Percentiles rank a stretch among this genome's conserved stretches.
phyloP scores from a whole-genome alignment of 2,113 vertebrate genomes.

The Varanus salvator region DNA sequence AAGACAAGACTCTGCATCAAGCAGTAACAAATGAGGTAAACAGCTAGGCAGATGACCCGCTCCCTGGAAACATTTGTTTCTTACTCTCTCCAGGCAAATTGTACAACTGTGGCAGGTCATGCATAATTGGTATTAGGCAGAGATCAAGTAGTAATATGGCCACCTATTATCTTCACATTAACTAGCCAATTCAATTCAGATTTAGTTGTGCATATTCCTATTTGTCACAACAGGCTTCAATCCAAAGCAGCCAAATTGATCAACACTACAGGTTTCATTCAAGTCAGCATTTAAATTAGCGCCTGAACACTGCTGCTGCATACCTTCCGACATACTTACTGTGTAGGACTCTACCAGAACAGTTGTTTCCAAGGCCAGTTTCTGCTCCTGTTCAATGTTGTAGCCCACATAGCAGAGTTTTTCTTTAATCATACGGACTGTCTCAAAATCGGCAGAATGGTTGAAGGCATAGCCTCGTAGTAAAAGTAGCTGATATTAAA shows the following conservation, averaged over 20 bases:
- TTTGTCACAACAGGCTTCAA: background rate
- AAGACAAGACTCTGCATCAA: background rate
- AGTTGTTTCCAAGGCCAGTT: constrained; percentile 96
- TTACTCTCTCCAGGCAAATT: background rate
- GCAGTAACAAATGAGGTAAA: background rate
- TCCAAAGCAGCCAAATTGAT: background rate
- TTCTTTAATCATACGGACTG: constrained; percentile 99
- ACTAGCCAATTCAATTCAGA: no score
- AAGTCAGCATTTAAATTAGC: background rate
- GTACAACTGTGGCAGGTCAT: background rate
- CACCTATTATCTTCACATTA: background rate
- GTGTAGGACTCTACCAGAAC: constrained; percentile 98
- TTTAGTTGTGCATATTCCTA: background rate
- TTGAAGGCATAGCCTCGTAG: constrained; percentile 97
- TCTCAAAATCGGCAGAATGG: constrained; percentile 98
- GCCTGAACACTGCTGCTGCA: background rate
- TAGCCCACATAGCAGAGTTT: constrained; percentile 98
- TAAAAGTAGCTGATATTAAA: constrained; percentile 84
- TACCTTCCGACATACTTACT: constrained; percentile 74
- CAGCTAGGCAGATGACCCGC: background rate
- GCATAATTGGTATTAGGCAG: background rate
- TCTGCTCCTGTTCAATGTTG: constrained; percentile 99
- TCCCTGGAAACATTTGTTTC: background rate
- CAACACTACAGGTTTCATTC: background rate
- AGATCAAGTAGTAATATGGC: background rate